Base-by-base conservation (phyloP, 2,113 vertebrate species). In the Sula dactylatra region DNA sequence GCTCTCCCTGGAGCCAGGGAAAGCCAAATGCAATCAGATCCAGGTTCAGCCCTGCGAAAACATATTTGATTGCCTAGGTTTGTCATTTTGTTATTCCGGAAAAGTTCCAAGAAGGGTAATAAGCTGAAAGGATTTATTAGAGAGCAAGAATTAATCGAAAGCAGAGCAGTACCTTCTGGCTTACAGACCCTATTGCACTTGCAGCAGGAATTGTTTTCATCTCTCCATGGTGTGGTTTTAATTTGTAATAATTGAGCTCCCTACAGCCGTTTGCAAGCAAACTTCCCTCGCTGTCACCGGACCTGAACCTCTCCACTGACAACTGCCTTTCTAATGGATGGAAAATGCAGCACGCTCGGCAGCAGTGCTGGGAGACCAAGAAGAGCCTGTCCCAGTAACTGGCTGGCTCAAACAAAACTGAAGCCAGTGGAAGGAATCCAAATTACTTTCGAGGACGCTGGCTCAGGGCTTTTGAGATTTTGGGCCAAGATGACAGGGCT, bases 391-490 rank as follows among this genome's bases (percentile, higher is more conserved):
- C 90, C 54, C 54, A 65, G 49, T 11, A 65, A 76, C 73, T 76
- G 73, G 70, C 83, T 89, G 54, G 82, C 69, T 95, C 69, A 67
- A 62, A 49, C 38, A 74, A 77, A 93, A 44, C 69, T 91, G 69
- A 67, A 93, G 83, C 83, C 90, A 89, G 40, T 88, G 95, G 95
- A 93, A 89, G 89, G 77, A 85, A 69, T 93, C 96, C 94, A 96
- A 97, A 82, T 74, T 71, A 82, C 86, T 97, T 97, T 94, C 25
- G 45, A 96, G 77, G 91, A 89, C 0, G 13, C 61, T 93, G 86
- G 62, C 80, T 94, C 36, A n/a, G 83, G 71, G 26, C 42, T 94
- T 94, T 79, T 89, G 61, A 89, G 81, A 40, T n/a, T 82, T 82
- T 6, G 3, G 87, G 90, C 83, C 54, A 84, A 67, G 56, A 91